A percentile compares a stretch with the other conserved stretches of the same genome.
These are phyloP conservation scores for Oophaga sylvatica DNA, from an alignment of 2,797 vertebrate species.

Conservation along the genomic window DNA sequence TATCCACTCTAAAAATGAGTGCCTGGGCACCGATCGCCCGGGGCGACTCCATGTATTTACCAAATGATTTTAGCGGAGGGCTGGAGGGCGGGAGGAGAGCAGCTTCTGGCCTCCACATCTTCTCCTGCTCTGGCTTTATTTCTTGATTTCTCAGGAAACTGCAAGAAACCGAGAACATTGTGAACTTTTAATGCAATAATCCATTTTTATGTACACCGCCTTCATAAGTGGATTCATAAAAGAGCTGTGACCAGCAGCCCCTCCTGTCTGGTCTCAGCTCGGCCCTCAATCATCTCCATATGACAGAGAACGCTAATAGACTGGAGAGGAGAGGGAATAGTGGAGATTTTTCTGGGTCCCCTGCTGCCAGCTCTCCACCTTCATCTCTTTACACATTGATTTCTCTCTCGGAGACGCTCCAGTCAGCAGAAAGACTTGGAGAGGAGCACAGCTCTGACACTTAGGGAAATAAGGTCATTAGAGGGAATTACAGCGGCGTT, in stretches of 20 bases:
- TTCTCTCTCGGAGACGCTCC: conserved; percentile 64
- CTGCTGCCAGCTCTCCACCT: conserved; percentile 71
- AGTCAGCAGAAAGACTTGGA: conserved; percentile 64
- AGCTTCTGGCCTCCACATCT: conserved; percentile 34
- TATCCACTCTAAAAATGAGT: conserved; percentile 96
- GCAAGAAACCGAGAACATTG: conserved; percentile 70
- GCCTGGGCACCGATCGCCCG: conserved; percentile 86
- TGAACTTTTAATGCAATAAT: conserved; percentile 77
- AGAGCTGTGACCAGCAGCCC: conserved; percentile 72
- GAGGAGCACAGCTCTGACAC: conserved; percentile 79
- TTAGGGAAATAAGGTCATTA: conserved; percentile 97
- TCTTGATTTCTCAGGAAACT: conserved; percentile 55
- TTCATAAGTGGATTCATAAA: conserved; percentile 74
- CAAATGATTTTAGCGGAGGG: conserved; percentile 85
- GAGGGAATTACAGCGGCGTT: conserved; percentile 85
- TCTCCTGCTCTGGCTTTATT: conserved; percentile 46
- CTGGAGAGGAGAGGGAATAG: conserved; percentile 86
- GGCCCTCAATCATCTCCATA: conserved; percentile 76
- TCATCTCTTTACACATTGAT: conserved; percentile 84
- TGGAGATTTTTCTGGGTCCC: conserved; percentile 76
- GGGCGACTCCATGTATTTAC: conserved; percentile 91
- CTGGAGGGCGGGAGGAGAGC: conserved; percentile 22
- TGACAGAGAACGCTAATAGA: conserved; percentile 85
- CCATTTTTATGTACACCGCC: conserved; percentile 75
- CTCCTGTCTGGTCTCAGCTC: conserved; percentile 75